Evolutionary conservation across 2,888 invertebrate species (phyloP).

Genomic region (Torymus aiolomorphi): DNA sequence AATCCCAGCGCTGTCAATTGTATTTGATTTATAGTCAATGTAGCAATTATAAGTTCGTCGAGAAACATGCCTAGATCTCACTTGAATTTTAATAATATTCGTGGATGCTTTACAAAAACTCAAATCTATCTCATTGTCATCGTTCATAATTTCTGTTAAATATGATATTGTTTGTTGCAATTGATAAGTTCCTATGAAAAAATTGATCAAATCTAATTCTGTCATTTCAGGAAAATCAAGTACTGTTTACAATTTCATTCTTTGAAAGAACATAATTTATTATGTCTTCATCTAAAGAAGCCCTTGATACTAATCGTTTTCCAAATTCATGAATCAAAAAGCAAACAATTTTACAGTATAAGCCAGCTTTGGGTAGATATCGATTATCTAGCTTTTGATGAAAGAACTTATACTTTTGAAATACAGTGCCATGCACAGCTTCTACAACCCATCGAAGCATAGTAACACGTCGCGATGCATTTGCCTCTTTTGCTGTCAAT

Average conservation of each 20-base stretch:
- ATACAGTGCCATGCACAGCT: conserved; percentile 60
- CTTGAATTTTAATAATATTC: conserved; percentile 55
- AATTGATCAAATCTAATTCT: conserved; percentile 53
- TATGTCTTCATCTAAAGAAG: neutral
- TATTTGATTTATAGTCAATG: conserved; percentile 51
- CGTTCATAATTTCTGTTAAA: conserved; percentile 59
- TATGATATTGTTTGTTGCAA: conserved; percentile 59
- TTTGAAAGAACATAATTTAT: too few relatives aligned
- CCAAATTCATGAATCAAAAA: conserved; percentile 13
- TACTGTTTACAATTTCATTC: too few relatives aligned
- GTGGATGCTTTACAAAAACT: conserved; percentile 53
- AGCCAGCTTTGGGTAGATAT: neutral
- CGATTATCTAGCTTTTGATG: conserved; percentile 16
- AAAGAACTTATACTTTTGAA: conserved; percentile 56
- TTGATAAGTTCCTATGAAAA: conserved; percentile 60
- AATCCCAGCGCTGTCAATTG: conserved; percentile 22
- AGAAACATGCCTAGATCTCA: conserved; percentile 54
- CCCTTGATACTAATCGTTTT: neutral
- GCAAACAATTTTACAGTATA: too few relatives aligned
- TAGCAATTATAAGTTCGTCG: conserved; percentile 55
- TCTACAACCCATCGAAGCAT: conserved; percentile 59
- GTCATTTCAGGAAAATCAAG: too few relatives aligned
- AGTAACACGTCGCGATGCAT: conserved; percentile 59
- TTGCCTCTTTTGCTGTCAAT: conserved; percentile 59
- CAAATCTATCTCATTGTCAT: conserved; percentile 52